Percentiles rank a stretch among this genome's conserved stretches.
These are phyloP conservation scores for Sebastes hopkinsi DNA, from an alignment of 2,797 vertebrate species.

Conservation along the genomic window DNA sequence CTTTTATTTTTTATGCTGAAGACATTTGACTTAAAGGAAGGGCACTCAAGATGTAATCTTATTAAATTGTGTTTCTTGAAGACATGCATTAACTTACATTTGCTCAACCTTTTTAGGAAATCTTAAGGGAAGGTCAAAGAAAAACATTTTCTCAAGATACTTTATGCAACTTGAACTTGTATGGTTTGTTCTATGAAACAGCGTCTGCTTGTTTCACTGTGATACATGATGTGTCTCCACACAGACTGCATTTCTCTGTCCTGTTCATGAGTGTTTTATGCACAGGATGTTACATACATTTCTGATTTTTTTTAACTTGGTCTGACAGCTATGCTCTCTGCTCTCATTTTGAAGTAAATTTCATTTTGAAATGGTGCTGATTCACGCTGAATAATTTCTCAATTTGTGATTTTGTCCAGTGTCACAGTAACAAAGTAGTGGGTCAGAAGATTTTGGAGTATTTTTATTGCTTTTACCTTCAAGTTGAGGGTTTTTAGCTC, in stretches of 20 bases:
- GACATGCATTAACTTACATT: not conserved
- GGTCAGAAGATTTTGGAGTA: not conserved
- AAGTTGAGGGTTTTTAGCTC: not conserved
- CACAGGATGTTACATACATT: conserved; percentile 30
- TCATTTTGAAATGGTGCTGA: conserved; percentile 33
- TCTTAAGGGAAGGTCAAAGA: not conserved
- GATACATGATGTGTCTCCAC: conserved; percentile 14
- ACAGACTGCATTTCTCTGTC: conserved; percentile 22
- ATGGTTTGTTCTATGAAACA: not conserved
- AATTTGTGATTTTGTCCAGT: conserved; percentile 3
- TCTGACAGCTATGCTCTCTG: conserved; percentile 17
- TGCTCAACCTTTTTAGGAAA: not conserved
- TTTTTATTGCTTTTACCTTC: not conserved
- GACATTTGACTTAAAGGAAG: conserved; percentile 10
- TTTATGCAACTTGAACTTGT: conserved; percentile 22
- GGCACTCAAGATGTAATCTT: not conserved
- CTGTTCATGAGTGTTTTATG: conserved; percentile 30
- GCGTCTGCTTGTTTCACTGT: conserved; percentile 14
- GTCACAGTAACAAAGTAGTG: not conserved
- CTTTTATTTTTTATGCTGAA: conserved; percentile 11
- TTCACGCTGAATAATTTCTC: conserved; percentile 14
- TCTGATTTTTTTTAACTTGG: conserved; percentile 27
- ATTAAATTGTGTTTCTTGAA: conserved; percentile 17
- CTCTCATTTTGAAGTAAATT: conserved; percentile 52
- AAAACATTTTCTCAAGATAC: not conserved